Evolutionary conservation across 2,113 vertebrate species (phyloP).

Genomic region (Trogon melanurus): DNA sequence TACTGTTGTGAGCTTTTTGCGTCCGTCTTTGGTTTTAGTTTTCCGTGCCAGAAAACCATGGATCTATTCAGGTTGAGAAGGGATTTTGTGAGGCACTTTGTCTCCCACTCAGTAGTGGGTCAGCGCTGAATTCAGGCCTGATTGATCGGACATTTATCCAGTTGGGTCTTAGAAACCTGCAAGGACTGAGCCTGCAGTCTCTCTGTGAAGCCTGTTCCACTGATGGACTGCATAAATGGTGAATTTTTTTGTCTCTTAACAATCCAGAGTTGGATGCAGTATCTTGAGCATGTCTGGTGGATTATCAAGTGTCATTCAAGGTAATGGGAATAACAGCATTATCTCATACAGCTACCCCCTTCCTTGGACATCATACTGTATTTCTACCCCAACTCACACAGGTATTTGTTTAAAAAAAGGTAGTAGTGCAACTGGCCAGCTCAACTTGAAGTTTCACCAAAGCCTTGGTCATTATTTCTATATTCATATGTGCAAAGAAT

Average conservation of each 20-base stretch:
- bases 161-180: background rate
- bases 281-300: background rate
- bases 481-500: background rate
- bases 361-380: background rate
- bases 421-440: background rate
- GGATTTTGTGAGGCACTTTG: background rate
- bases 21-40: background rate
- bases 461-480: background rate
- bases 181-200: background rate
- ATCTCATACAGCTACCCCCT: background rate
- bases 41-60: background rate
- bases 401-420: background rate
- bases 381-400: background rate
- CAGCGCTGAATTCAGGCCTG: background rate
- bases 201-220: background rate
- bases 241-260: background rate
- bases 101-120: rapidly evolving
- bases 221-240: background rate
- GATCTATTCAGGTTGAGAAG: background rate
- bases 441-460: background rate
- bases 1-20: background rate
- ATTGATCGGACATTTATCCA: background rate
- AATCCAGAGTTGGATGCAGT: too few relatives aligned
- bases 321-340: background rate
- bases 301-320: background rate